Conservation (phyloP, 2,113 vertebrate genomes). For the Apodemus speciosus region DNA sequence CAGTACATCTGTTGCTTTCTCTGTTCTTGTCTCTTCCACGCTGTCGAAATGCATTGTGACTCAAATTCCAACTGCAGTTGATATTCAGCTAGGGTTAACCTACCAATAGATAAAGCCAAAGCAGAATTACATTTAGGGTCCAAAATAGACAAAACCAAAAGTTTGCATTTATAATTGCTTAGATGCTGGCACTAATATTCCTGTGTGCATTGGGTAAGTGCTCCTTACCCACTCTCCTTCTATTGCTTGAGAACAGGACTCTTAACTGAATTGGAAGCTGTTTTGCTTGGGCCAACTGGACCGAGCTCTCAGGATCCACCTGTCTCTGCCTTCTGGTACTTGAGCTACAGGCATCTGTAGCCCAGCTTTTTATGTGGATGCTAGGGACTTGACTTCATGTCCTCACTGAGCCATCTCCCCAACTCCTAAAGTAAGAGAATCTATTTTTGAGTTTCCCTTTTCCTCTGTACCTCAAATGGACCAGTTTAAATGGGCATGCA, state of each 20-base stretch:
- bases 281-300: neutral
- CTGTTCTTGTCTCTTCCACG: neutral
- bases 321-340: neutral
- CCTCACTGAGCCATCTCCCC: neutral
- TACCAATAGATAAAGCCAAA: neutral
- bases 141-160: neutral
- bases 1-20: neutral
- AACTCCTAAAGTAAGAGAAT: neutral
- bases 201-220: neutral
- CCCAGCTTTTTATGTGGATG: neutral
- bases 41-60: neutral
- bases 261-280: neutral
- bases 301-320: neutral
- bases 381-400: neutral
- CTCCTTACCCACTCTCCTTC: neutral
- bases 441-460: neutral
- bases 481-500: neutral
- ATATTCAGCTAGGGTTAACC: neutral
- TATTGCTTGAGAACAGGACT: neutral
- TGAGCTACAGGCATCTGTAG: neutral
- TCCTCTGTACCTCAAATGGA: neutral
- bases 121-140: constrained; percentile 5
- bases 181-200: neutral
- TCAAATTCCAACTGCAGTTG: neutral
- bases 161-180: constrained; percentile 31